Evolutionary conservation across 2,888 invertebrate genomes (phyloP).

Genomic region (Agriotes lineatus): DNA sequence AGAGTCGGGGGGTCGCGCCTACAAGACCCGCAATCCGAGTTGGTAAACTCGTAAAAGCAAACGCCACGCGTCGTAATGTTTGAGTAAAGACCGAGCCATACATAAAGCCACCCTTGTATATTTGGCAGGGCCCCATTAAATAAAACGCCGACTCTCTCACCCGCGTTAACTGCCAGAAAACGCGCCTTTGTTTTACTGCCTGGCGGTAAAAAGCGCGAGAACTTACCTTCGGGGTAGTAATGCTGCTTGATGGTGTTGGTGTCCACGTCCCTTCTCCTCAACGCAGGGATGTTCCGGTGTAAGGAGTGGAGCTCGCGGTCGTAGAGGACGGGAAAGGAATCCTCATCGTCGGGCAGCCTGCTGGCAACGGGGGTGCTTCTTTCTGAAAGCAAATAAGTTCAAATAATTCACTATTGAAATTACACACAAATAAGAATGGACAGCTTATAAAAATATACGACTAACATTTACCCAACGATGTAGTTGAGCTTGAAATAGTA

Average conservation of each 20-base stretch:
- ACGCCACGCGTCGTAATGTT: constrained; percentile 12
- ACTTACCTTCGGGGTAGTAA: constrained; percentile 86
- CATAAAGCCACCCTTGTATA: constrained; percentile 16
- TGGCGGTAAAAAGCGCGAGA: constrained; percentile 13
- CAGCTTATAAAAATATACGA: too few relatives aligned
- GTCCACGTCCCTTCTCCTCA: constrained; percentile 81
- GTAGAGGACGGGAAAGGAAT: constrained; percentile 77
- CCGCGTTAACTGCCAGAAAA: constrained; percentile 13
- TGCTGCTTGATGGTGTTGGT: constrained; percentile 84
- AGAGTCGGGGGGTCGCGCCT: too few relatives aligned
- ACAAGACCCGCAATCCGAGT: too few relatives aligned
- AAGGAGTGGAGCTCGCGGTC: constrained; percentile 83
- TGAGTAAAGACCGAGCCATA: constrained; percentile 8
- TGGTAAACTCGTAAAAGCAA: constrained; percentile 8
- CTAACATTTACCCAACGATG: too few relatives aligned
- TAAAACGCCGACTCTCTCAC: constrained; percentile 8
- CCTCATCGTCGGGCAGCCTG: constrained; percentile 73
- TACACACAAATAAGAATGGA: too few relatives aligned
- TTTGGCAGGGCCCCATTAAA: constrained; percentile 10
- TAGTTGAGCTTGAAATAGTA: too few relatives aligned
- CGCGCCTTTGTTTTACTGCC: constrained; percentile 7
- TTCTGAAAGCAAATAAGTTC: constrained; percentile 55
- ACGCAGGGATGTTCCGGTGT: constrained; percentile 84
- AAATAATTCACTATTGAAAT: too few relatives aligned
- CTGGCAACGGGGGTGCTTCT: constrained; percentile 59